Base-by-base conservation (phyloP, 2,797 vertebrate species). In the Phrynocephalus forsythii region DNA sequence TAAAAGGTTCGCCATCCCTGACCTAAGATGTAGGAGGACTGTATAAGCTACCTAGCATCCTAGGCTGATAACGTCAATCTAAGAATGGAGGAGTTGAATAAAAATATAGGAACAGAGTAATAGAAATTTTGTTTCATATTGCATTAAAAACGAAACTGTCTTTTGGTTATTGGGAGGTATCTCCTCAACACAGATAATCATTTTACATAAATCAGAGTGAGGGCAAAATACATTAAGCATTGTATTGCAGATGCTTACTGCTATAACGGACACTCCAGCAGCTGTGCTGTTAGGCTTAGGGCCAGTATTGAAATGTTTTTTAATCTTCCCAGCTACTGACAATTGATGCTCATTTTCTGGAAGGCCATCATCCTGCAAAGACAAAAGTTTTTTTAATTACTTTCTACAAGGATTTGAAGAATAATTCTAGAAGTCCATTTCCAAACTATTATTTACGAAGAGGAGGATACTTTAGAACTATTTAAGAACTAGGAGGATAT, bases 221-320 rank as follows among this genome's bases (percentile, higher is more conserved):
- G 90, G 24, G 22, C 69, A 77, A 81, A 90, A 90, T 92, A 76
- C 16, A 91, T 92, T 92, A 3, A 69, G 91, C 94, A 94, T 93
- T 96, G 91, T 96, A 96, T 95, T 96, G 96, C 95, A 96, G 96
- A 97, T 97, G 96, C 98, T 98, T 98, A 99, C 99, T 97, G 98
- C 98, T 96, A 99, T 98, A 95, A 99, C 97, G 86, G 98, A 98
- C 91, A 99, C 98, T 95, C 99, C 99, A 22, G 99, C 98, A 20
- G 98, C 93, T 6, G 97, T 98, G 97, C 96, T 98, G 94, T 96
- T 97, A 30, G 97, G 96, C 91, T 98, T 99, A 71, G 98, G 97
- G 82, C 97, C 97, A 2, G 97, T 98, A 96, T 99, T 98, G 95
- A 99, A 99, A 95, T 99, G 98, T 94, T 99, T 99, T 97, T 98